Evolutionary conservation across 2,888 invertebrate genomes (phyloP).

Genomic region (Orgyia antiqua): DNA sequence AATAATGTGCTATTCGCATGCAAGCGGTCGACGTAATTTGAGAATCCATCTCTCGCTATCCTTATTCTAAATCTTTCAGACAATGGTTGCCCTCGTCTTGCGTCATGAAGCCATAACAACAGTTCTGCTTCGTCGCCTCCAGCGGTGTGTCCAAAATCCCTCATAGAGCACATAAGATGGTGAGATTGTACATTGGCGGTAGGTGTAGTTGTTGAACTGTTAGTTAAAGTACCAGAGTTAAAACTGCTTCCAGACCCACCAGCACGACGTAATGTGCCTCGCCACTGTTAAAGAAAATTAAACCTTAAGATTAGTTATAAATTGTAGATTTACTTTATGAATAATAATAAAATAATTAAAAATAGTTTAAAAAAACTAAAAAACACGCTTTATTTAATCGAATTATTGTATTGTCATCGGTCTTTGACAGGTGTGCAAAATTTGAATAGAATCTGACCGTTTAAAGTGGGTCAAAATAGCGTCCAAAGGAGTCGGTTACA

Average conservation of each 20-base stretch:
- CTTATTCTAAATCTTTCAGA: slow-evolving; percentile 94
- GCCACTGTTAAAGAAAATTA: slow-evolving; percentile 46
- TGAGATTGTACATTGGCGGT: slow-evolving; percentile 56
- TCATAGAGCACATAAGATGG: slow-evolving; percentile 86
- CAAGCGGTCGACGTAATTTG: slow-evolving; percentile 91
- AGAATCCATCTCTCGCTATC: slow-evolving; percentile 93
- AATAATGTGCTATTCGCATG: slow-evolving; percentile 94
- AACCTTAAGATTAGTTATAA: no score
- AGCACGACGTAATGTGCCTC: slow-evolving; percentile 65
- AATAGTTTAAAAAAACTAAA: no score
- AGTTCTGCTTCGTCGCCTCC: slow-evolving; percentile 95
- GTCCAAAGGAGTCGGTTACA: no score
- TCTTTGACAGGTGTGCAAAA: no score
- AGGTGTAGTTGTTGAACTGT: slow-evolving; percentile 33
- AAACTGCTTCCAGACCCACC: slow-evolving; percentile 70
- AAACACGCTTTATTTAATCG: no score
- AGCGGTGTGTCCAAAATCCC: slow-evolving; percentile 92
- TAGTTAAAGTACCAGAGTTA: slow-evolving; percentile 63
- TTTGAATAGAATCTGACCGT: no score
- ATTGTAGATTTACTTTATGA: no score
- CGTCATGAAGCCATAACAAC: slow-evolving; percentile 91
- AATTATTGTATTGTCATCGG: no score
- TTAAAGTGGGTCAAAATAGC: no score
- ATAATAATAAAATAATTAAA: no score
- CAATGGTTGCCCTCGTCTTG: slow-evolving; percentile 85